Evolutionary conservation across 2,888 invertebrate genomes (phyloP).

Genomic region (Cheilosia scutellata): DNA sequence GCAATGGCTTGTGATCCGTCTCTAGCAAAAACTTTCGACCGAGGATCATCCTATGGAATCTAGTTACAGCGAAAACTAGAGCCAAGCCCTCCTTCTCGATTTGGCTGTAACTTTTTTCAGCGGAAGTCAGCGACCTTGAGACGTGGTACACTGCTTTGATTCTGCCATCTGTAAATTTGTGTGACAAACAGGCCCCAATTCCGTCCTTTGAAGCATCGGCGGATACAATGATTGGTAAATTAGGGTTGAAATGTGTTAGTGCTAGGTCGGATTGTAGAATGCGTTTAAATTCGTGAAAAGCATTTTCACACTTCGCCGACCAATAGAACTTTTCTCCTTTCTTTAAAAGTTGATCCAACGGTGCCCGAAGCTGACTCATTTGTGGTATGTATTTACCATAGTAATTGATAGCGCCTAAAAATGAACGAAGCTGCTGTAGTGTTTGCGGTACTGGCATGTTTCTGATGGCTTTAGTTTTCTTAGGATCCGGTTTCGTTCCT

Average conservation of each 20-base stretch:
- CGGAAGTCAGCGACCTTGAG: constrained; percentile 71
- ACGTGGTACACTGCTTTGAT: constrained; percentile 34
- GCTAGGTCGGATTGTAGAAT: constrained; percentile 26
- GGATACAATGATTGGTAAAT: constrained; percentile 27
- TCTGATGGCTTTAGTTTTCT: constrained; percentile 16
- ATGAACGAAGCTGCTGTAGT: constrained; percentile 26
- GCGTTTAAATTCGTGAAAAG: constrained; percentile 11
- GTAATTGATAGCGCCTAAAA: constrained; percentile 23
- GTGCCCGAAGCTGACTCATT: constrained; percentile 39
- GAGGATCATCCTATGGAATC: constrained; percentile 40
- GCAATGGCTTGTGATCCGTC: constrained; percentile 55
- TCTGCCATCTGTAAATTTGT: constrained; percentile 73
- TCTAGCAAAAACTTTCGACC: constrained; percentile 41
- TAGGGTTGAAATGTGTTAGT: constrained; percentile 42
- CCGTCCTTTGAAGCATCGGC: constrained; percentile 24
- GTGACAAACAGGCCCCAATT: constrained; percentile 18
- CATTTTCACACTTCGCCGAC: not conserved
- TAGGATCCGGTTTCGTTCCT: constrained; percentile 13
- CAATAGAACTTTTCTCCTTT: constrained; percentile 3
- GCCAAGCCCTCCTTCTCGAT: constrained; percentile 45
- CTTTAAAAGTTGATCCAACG: constrained; percentile 16
- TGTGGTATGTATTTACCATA: constrained; percentile 37
- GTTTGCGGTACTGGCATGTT: constrained; percentile 16
- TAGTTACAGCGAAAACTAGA: constrained; percentile 35
- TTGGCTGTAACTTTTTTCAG: constrained; percentile 80